A percentile compares a stretch with the other conserved stretches of the same genome.
Conservation (phyloP, 2,888 invertebrate species). For the Acronicta psi region DNA sequence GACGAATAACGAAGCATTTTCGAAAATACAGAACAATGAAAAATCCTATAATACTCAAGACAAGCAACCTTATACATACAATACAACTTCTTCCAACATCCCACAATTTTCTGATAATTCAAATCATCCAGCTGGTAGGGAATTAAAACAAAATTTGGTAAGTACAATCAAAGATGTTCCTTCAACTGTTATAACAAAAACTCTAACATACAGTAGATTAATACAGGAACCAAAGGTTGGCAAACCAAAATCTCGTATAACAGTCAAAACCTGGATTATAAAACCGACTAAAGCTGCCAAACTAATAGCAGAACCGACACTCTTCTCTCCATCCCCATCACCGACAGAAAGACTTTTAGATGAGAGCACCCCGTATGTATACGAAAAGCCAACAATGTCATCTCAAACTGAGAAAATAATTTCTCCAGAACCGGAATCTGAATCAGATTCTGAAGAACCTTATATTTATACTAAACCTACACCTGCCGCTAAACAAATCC, state of each 20-base stretch:
- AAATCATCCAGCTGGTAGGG: slow-evolving; percentile 63
- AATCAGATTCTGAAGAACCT: slow-evolving; percentile 54
- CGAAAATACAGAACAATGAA: slow-evolving; percentile 69
- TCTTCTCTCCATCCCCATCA: slow-evolving; percentile 58
- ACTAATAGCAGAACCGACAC: slow-evolving; percentile 69
- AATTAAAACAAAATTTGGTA: slow-evolving; percentile 81
- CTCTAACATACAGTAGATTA: slow-evolving; percentile 76
- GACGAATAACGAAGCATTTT: slow-evolving; percentile 61
- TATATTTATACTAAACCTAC: slow-evolving; percentile 71
- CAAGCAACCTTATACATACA: slow-evolving; percentile 69
- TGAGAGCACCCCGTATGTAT: slow-evolving; percentile 70
- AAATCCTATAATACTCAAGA: slow-evolving; percentile 46
- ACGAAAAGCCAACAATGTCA: slow-evolving; percentile 64
- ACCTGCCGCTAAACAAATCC: slow-evolving; percentile 61
- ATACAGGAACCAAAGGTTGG: slow-evolving; percentile 73
- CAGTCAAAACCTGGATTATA: slow-evolving; percentile 83
- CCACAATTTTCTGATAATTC: slow-evolving; percentile 65
- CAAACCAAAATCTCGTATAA: slow-evolving; percentile 79
- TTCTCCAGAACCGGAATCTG: slow-evolving; percentile 52
- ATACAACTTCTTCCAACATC: slow-evolving; percentile 53
- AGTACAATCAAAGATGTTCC: slow-evolving; percentile 71
- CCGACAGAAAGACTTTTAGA: slow-evolving; percentile 62
- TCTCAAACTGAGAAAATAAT: slow-evolving; percentile 57
- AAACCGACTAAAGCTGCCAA: slow-evolving; percentile 79
- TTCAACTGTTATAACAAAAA: slow-evolving; percentile 78